Evolutionary conservation across 2,888 invertebrate species (phyloP).

Genomic region (Camptogramma bilineatum): DNA sequence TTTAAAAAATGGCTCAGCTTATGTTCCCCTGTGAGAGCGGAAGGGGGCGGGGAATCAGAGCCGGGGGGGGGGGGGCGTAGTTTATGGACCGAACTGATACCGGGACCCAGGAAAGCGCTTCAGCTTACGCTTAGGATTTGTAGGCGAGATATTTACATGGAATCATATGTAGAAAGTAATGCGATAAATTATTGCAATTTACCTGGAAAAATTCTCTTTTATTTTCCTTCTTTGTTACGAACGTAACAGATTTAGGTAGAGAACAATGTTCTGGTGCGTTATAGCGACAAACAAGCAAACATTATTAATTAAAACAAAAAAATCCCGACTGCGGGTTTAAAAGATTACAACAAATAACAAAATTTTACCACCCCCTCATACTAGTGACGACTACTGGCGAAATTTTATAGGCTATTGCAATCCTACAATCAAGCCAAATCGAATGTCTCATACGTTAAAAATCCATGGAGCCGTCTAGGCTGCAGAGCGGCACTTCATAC

Average conservation of each 20-base stretch:
- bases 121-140: slow-evolving; percentile 80
- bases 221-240: slow-evolving; percentile 9
- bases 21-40: slow-evolving; percentile 69
- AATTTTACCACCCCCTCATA: too few species aligned
- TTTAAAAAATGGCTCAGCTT: slow-evolving; percentile 81
- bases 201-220: slow-evolving; percentile 17
- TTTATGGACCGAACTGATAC: slow-evolving; percentile 84
- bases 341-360: too few species aligned
- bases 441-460: too few species aligned
- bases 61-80: slow-evolving; percentile 60
- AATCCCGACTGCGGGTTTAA: too few species aligned
- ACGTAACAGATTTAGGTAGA: slow-evolving; percentile 2
- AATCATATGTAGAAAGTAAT: slow-evolving; percentile 57
- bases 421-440: too few species aligned
- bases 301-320: too few species aligned
- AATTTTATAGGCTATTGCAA: too few species aligned
- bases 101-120: slow-evolving; percentile 77
- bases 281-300: not conserved
- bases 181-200: slow-evolving; percentile 40
- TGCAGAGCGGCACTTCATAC: too few species aligned
- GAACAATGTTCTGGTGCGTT: not conserved
- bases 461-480: too few species aligned
- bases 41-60: slow-evolving; percentile 53
- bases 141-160: slow-evolving; percentile 75
- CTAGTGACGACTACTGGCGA: too few species aligned